A percentile compares a stretch with the other conserved stretches of the same genome.
Evolutionary conservation across 2,888 invertebrate species (phyloP).

Genomic region (Sphecodes monilicornis): DNA sequence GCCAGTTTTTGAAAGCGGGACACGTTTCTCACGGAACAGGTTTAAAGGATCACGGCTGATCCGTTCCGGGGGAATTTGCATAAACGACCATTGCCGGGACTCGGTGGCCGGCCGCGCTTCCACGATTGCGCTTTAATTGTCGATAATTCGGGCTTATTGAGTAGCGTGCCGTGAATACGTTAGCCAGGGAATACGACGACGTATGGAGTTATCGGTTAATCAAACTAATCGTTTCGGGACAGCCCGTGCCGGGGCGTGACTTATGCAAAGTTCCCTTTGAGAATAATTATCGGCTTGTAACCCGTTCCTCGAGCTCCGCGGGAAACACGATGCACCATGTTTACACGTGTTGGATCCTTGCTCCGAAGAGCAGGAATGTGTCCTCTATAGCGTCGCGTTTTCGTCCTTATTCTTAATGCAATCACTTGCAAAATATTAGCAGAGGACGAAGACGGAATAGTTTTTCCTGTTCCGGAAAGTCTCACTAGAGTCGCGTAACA

Average conservation of each 20-base stretch:
- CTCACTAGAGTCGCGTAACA: neutral
- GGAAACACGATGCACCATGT: neutral
- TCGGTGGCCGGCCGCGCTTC: slow-evolving; percentile 17
- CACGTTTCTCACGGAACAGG: slow-evolving; percentile 61
- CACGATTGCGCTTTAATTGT: slow-evolving; percentile 64
- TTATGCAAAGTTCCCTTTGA: slow-evolving; percentile 1
- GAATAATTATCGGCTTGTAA: slow-evolving; percentile 3
- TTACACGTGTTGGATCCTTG: neutral
- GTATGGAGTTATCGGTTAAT: slow-evolving; percentile 25
- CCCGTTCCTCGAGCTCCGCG: neutral
- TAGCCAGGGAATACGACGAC: neutral
- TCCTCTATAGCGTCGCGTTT: neutral
- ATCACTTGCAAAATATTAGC: neutral
- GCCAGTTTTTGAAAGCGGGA: slow-evolving; percentile 41
- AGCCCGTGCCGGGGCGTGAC: neutral
- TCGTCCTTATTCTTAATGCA: neutral
- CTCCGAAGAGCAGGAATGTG: neutral
- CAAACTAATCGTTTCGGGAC: slow-evolving; percentile 37
- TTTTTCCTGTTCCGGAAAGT: neutral
- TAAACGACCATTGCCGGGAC: slow-evolving; percentile 37
- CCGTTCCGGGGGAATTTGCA: slow-evolving; percentile 49
- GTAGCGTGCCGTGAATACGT: slow-evolving; percentile 29
- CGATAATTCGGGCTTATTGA: slow-evolving; percentile 52
- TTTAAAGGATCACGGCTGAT: slow-evolving; percentile 50
- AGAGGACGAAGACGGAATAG: neutral